A percentile compares a stretch with the other conserved stretches of the same genome.
phyloP scores from a whole-genome alignment of 2,888 invertebrate species.

The Athalia circularis region DNA sequence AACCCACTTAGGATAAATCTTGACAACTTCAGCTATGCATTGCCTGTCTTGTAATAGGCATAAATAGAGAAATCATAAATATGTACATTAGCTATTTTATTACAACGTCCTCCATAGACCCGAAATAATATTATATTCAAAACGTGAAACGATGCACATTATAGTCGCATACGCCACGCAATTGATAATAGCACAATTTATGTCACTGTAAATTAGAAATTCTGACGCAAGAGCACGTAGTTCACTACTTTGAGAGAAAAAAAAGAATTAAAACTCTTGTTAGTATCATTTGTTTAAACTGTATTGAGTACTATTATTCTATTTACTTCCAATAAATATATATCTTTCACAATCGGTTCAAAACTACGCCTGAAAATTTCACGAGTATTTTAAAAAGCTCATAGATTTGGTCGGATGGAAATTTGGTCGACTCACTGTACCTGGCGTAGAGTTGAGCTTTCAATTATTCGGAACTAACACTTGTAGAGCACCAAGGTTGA shows the following conservation, averaged over 20 bases:
- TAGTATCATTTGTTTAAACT: constrained; percentile 21
- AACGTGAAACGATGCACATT: constrained; percentile 3
- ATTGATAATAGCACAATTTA: constrained; percentile 22
- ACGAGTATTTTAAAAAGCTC: not conserved
- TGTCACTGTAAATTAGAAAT: constrained; percentile 6
- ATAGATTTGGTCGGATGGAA: not conserved
- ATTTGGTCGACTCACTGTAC: not conserved
- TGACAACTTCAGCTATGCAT: not conserved
- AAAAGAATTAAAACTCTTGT: not conserved
- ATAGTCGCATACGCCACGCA: constrained; percentile 30
- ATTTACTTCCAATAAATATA: constrained; percentile 30
- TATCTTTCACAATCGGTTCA: not conserved
- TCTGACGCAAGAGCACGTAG: constrained; percentile 22
- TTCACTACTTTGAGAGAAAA: not conserved
- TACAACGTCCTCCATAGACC: not conserved
- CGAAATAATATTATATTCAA: not conserved
- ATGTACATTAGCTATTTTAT: not conserved
- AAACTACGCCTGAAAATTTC: constrained; percentile 7
- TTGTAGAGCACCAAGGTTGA: constrained; percentile 43
- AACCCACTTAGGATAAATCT: constrained; percentile 10
- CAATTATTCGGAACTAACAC: constrained; percentile 38
- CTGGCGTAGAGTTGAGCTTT: constrained; percentile 30
- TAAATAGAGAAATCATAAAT: constrained; percentile 12
- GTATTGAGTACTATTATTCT: constrained; percentile 15
- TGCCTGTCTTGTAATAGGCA: constrained; percentile 13